phyloP scores from a whole-genome alignment of 2,113 vertebrate species.

The Falcunculus frontatus region DNA sequence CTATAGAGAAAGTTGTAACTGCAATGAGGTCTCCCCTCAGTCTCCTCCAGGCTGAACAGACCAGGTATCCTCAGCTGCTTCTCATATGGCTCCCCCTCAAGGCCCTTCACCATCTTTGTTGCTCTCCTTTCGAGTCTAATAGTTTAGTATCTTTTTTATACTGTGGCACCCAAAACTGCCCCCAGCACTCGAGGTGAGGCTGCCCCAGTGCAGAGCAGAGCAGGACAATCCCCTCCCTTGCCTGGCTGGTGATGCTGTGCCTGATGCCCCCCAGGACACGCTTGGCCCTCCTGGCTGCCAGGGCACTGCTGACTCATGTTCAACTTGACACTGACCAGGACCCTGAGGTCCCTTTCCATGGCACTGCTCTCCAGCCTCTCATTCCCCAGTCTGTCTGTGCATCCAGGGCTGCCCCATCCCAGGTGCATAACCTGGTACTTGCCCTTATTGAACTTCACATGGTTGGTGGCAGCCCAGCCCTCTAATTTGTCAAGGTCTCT shows the following conservation, averaged over 20 bases:
- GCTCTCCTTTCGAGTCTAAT: not conserved
- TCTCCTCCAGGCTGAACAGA: not conserved
- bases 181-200: not conserved
- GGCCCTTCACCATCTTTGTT: not conserved
- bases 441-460: not conserved
- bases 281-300: not conserved
- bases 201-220: not conserved
- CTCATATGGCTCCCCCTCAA: not conserved
- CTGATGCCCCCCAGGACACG: not conserved
- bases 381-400: not conserved
- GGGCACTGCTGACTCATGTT: not conserved
- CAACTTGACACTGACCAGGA: not conserved
- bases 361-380: not conserved
- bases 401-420: accelerated
- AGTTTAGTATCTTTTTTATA: not conserved
- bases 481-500: not conserved
- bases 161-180: not conserved
- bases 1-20: not conserved
- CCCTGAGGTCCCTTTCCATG: not conserved
- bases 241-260: accelerated
- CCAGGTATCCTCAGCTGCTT: not conserved
- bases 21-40: not conserved
- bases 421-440: accelerated
- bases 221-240: not conserved
- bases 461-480: not conserved